A percentile compares a stretch with the other conserved stretches of the same genome.
These are phyloP conservation scores for Pharmacophagus antenor DNA, from an alignment of 2,888 invertebrate genomes.

Conservation along the genomic window DNA sequence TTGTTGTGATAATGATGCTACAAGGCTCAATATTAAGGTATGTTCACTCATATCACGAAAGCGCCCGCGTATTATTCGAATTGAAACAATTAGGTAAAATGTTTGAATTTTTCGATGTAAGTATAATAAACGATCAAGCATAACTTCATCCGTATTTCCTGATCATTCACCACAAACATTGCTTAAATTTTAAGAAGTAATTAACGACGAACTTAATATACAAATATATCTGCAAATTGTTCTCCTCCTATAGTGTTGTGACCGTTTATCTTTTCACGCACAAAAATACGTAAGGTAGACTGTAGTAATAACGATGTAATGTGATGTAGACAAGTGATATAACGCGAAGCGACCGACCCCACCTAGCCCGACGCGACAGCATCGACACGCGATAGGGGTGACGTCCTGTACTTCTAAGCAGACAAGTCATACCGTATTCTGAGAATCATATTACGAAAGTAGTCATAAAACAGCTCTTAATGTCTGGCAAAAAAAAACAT, in stretches of 20 bases:
- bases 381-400: constrained; percentile 49
- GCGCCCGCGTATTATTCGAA: no score
- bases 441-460: constrained; percentile 7
- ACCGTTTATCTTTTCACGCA: constrained; percentile 35
- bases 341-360: constrained; percentile 43
- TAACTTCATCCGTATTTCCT: no score
- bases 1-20: no score
- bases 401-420: constrained; percentile 42
- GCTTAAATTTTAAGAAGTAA: no score
- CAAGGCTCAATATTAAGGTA: no score
- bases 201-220: background rate
- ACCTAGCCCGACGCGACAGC: constrained; percentile 39
- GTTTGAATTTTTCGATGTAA: no score
- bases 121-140: no score
- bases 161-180: no score
- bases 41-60: no score
- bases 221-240: background rate
- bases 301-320: constrained; percentile 59
- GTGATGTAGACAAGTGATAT: constrained; percentile 62
- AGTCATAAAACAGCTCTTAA: constrained; percentile 1
- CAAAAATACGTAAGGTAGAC: constrained; percentile 33
- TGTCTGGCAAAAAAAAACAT: constrained; percentile 4
- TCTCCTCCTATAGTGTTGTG: background rate
- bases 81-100: no score
- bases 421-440: constrained; percentile 36